Conservation (phyloP, 1,140 invertebrate species). For the Heliconius himera region DNA sequence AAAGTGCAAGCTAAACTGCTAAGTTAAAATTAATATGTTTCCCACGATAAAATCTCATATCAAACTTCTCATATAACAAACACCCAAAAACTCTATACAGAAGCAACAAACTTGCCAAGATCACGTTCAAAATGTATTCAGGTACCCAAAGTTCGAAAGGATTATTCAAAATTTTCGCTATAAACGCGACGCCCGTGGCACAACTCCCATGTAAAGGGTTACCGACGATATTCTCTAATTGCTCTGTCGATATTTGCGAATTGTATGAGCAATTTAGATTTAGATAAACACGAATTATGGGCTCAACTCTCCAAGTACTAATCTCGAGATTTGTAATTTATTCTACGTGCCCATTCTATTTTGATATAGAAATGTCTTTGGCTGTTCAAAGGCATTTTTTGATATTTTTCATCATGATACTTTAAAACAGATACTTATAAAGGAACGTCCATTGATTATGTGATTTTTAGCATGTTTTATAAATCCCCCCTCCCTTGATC, state of each 20-base stretch:
- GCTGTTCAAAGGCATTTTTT: not conserved
- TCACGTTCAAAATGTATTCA: not conserved
- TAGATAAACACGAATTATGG: conserved; percentile 65
- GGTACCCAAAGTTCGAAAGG: conserved; percentile 36
- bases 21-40: too few species aligned
- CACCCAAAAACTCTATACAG: not conserved
- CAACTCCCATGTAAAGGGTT: conserved; percentile 50
- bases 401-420: not conserved
- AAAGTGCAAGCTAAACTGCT: too few species aligned
- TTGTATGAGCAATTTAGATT: conserved; percentile 70
- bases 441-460: too few species aligned
- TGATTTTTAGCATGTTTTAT: too few species aligned
- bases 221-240: conserved; percentile 66
- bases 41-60: not conserved
- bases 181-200: conserved; percentile 66
- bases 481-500: too few species aligned
- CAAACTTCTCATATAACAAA: not conserved
- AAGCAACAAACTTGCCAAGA: not conserved
- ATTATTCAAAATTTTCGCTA: conserved; percentile 48
- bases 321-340: conserved; percentile 39
- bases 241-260: conserved; percentile 61
- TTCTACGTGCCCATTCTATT: conserved; percentile 6
- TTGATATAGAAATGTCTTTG: not conserved
- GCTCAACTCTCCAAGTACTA: conserved; percentile 45
- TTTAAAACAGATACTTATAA: not conserved